Percentiles rank a stretch among this genome's conserved stretches.
Evolutionary conservation across 2,888 invertebrate species (phyloP).

Genomic region (Melinopterus prodromus): DNA sequence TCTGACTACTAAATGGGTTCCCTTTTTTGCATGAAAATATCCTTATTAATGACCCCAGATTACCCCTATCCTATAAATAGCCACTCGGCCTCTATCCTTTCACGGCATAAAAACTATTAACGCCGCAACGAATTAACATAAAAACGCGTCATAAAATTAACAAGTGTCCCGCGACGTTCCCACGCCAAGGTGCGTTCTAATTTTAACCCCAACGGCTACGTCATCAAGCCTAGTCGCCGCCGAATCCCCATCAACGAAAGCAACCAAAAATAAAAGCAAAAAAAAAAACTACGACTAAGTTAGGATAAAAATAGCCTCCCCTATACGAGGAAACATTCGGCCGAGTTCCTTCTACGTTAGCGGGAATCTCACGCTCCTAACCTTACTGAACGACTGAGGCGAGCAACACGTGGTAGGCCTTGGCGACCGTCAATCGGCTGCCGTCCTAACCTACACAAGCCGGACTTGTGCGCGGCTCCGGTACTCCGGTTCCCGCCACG

Average conservation of each 20-base stretch:
- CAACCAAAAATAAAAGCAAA: background rate
- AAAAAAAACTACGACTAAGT: background rate
- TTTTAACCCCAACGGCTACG: background rate
- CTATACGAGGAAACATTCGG: background rate
- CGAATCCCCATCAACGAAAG: background rate
- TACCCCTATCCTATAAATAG: background rate
- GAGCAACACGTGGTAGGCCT: slow-evolving; percentile 29
- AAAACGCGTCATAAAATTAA: background rate
- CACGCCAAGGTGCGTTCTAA: slow-evolving; percentile 4
- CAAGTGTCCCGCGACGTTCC: background rate
- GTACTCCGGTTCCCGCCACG: slow-evolving; percentile 27
- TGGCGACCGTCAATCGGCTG: slow-evolving; percentile 44
- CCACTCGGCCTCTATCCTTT: background rate
- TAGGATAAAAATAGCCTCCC: background rate
- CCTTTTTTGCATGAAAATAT: background rate
- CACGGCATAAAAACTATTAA: background rate
- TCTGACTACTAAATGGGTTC: background rate
- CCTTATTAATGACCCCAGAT: background rate
- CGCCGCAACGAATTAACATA: background rate
- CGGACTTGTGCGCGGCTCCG: slow-evolving; percentile 28
- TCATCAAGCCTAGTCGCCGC: background rate
- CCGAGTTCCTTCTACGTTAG: background rate
- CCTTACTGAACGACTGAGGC: slow-evolving; percentile 44
- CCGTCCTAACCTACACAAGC: slow-evolving; percentile 36
- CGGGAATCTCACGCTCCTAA: slow-evolving; percentile 47